phyloP scores from a whole-genome alignment of 2,797 vertebrate species.

The Catostomus latipinnis region DNA sequence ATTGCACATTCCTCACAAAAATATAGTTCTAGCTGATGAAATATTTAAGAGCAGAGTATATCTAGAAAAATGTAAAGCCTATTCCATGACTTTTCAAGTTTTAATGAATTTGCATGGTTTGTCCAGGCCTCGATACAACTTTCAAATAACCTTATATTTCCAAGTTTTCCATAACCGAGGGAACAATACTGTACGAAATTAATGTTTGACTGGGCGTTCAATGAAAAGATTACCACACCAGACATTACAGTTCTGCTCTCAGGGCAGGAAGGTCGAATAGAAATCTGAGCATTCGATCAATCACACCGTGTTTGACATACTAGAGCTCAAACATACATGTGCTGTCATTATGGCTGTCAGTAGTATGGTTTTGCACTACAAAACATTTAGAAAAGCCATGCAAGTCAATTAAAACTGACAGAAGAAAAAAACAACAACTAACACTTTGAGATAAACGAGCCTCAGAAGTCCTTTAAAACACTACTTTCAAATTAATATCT shows the following conservation, averaged over 20 bases:
- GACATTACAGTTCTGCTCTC: not conserved
- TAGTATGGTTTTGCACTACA: not conserved
- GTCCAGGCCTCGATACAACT: too few relatives aligned
- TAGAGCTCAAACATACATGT: not conserved
- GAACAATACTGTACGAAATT: too few relatives aligned
- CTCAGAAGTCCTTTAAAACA: not conserved
- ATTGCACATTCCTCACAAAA: too few relatives aligned
- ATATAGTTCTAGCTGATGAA: too few relatives aligned
- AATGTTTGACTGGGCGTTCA: not conserved
- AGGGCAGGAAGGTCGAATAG: not conserved
- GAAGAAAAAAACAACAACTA: constrained; percentile 6
- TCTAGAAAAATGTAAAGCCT: too few relatives aligned
- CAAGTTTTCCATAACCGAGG: too few relatives aligned
- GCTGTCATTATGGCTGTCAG: constrained; percentile 11
- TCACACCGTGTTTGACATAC: not conserved
- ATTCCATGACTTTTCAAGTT: too few relatives aligned
- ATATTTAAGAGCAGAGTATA: too few relatives aligned
- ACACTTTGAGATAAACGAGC: not conserved
- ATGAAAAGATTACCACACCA: not conserved
- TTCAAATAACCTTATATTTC: too few relatives aligned
- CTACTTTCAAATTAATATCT: not conserved
- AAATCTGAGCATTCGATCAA: not conserved
- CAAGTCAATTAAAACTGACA: not conserved
- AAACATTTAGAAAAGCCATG: not conserved
- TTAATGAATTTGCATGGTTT: too few relatives aligned